Evolutionary conservation across 2,113 vertebrate species (phyloP).

Genomic region (Diadophis punctatus): DNA sequence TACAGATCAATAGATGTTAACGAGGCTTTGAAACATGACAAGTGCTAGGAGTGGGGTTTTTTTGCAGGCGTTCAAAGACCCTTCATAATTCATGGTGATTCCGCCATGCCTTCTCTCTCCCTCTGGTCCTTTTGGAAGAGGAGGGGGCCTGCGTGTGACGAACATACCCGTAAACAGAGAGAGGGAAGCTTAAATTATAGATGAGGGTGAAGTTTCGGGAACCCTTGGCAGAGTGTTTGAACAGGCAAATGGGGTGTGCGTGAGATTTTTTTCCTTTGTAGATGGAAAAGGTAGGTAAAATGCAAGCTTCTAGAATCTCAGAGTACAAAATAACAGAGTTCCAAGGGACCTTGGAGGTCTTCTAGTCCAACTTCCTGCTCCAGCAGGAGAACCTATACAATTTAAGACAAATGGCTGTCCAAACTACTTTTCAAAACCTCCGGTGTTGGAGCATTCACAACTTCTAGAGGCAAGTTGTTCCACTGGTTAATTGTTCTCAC

Average conservation of each 20-base stretch:
- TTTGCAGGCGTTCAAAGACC: slow-evolving; percentile 33
- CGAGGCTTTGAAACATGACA: slow-evolving; percentile 50
- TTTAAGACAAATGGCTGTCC: not conserved
- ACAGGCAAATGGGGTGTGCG: not conserved
- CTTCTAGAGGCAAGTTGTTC: not conserved
- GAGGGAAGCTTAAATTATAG: slow-evolving; percentile 59
- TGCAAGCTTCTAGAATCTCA: not conserved
- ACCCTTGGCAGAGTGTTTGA: slow-evolving; percentile 32
- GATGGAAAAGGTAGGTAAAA: not conserved
- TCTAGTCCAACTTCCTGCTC: not conserved
- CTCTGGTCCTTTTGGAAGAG: not conserved
- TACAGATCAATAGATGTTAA: slow-evolving; percentile 66
- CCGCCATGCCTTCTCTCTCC: slow-evolving; percentile 42
- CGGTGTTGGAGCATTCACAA: not conserved
- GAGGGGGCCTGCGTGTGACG: not conserved
- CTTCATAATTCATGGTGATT: slow-evolving; percentile 62
- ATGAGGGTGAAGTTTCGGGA: slow-evolving; percentile 50
- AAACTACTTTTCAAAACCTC: not conserved
- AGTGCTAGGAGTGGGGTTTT: slow-evolving; percentile 25
- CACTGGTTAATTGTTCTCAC: not conserved
- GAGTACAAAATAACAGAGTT: not conserved
- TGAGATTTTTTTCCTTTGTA: not conserved
- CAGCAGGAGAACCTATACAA: not conserved
- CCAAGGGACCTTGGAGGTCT: not conserved
- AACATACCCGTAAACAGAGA: not conserved